phyloP scores from a whole-genome alignment of 2,888 invertebrate genomes.

The Agonopterix subpropinquella region DNA sequence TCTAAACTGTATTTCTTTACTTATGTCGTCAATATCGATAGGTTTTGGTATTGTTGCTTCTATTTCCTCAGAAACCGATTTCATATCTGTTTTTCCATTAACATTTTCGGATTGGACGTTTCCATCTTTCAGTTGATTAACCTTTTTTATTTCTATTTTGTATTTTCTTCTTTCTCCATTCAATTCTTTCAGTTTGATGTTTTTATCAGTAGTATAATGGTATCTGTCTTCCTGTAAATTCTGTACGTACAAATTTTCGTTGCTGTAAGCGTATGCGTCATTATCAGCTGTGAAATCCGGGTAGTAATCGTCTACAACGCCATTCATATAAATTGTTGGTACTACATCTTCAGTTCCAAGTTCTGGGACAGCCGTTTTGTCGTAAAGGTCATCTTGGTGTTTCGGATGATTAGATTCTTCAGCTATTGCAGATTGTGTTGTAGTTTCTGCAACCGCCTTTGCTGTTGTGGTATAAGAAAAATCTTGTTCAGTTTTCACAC shows the following conservation, averaged over 20 bases:
- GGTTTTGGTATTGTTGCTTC: not conserved
- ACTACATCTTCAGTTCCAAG: constrained; percentile 25
- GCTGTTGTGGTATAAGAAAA: too few relatives aligned
- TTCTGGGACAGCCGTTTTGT: too few relatives aligned
- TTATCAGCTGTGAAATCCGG: constrained; percentile 47
- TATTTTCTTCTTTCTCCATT: constrained; percentile 14
- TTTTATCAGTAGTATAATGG: constrained; percentile 37
- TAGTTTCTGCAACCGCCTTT: too few relatives aligned
- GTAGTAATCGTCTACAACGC: constrained; percentile 48
- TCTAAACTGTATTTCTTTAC: constrained; percentile 23
- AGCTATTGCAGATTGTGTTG: too few relatives aligned
- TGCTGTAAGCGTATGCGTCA: constrained; percentile 25
- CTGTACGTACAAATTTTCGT: constrained; percentile 28
- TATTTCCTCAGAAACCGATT: not conserved
- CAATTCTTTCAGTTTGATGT: constrained; percentile 11
- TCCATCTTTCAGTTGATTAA: constrained; percentile 1
- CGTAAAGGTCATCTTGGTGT: too few relatives aligned
- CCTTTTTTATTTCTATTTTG: constrained; percentile 8
- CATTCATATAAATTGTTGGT: constrained; percentile 25
- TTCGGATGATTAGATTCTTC: too few relatives aligned
- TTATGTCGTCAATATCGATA: not conserved
- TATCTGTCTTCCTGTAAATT: constrained; percentile 36
- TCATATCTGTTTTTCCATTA: too few relatives aligned
- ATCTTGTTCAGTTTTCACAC: too few relatives aligned
- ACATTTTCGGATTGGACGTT: not conserved